phyloP scores from a whole-genome alignment of 2,797 vertebrate species.

The Helarctos malayanus region DNA sequence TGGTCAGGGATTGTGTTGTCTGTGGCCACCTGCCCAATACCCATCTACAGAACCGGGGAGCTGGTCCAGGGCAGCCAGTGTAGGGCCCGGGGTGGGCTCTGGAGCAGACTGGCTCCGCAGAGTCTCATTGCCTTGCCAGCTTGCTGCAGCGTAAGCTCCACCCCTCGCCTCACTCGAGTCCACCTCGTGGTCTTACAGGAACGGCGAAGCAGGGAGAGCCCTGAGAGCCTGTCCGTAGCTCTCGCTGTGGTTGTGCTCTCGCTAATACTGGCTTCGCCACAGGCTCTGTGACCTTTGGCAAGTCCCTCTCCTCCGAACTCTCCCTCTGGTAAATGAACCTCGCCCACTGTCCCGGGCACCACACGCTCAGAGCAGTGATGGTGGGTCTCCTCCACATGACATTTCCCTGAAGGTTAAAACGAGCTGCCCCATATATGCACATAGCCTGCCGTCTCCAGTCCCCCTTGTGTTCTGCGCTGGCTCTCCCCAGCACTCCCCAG shows the following conservation, averaged over 20 bases:
- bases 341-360: neutral
- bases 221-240: fast-evolving
- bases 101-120: neutral
- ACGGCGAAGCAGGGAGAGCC: fast-evolving
- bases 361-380: neutral
- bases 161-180: neutral
- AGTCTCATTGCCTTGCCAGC: neutral
- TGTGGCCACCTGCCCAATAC: neutral
- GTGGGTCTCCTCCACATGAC: fast-evolving
- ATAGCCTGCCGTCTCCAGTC: neutral
- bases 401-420: no score
- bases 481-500: neutral
- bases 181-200: fast-evolving
- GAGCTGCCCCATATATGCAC: no score
- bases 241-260: neutral
- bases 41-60: neutral
- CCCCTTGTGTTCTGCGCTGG: neutral
- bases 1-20: neutral
- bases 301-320: neutral
- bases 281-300: neutral
- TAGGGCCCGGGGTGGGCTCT: fast-evolving
- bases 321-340: neutral
- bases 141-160: fast-evolving
- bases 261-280: neutral
- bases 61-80: neutral